Evolutionary conservation across 2,888 invertebrate genomes (phyloP).

Genomic region (Pterostichus madidus): DNA sequence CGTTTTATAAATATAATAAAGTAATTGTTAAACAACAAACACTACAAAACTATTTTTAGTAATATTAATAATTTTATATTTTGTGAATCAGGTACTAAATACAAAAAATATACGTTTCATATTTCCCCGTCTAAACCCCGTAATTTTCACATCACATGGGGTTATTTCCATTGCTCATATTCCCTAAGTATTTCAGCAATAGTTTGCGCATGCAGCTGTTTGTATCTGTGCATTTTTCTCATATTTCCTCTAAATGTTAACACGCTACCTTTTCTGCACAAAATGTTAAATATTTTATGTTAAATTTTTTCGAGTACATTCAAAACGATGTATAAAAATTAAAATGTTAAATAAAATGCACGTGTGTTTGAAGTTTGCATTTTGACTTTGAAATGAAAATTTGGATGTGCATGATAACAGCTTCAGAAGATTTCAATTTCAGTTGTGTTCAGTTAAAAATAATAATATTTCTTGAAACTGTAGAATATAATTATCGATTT

Average conservation of each 20-base stretch:
- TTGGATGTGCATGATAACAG: conserved; percentile 26
- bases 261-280: conserved; percentile 33
- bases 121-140: background rate
- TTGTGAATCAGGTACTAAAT: background rate
- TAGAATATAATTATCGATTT: background rate
- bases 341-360: conserved; percentile 26
- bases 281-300: conserved; percentile 1
- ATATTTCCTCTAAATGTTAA: conserved; percentile 29
- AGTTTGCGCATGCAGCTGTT: conserved; percentile 59
- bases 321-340: background rate
- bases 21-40: background rate
- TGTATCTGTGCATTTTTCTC: conserved; percentile 54
- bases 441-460: no score
- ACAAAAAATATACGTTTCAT: conserved; percentile 28
- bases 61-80: background rate
- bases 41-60: conserved; percentile 1
- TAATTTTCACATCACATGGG: conserved; percentile 12
- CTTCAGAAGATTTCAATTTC: conserved; percentile 38
- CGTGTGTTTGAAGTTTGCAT: conserved; percentile 36
- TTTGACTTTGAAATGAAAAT: background rate
- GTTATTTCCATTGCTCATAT: conserved; percentile 57
- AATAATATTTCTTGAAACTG: background rate
- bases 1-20: background rate
- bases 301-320: background rate
- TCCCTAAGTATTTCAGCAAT: conserved; percentile 57